Base-by-base conservation (phyloP, 2,888 invertebrate genomes). In the Hypolimnas misippus region DNA sequence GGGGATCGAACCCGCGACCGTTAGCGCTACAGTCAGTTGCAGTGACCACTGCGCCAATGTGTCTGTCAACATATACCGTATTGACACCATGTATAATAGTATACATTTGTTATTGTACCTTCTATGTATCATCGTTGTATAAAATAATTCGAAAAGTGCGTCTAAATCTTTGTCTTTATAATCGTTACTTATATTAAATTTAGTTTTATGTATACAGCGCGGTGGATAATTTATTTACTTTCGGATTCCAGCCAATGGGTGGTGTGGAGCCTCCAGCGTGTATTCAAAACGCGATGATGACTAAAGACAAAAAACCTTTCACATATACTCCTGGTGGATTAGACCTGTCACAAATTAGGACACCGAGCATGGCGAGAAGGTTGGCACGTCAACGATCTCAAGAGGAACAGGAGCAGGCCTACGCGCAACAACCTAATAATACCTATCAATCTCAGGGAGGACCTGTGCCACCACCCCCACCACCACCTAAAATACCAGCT, bases 241-340 rank as follows among this genome's bases (percentile, higher is more conserved):
- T 57, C 70, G 3, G 67, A 71, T 92, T 92, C 60, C 90, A 92
- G 92, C 87, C 87, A 62, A 88, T 89, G 86, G 89, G 89, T 8
- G 72, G 67, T 64, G 72, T 83, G 53, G 97, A 97, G 80, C 97
- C 97, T 46, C 98, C 98, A 67, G 95, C 96, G 69, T 97, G 97
- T 74, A 96, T 98, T 62, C 97, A 97, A 83, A 97, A 97, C 84
- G 97, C 98, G 33, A 97, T 97, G 97, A 95, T 97, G 95, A 97
- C 97, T 76, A 98, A 98, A 88, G 98, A 98, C 87, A 98, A 98
- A 87, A 98, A 98, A 79, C 98, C 98, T 10, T 98, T 98, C 83
- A 98, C 98, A n/a, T 98, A 98, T 84, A 97, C 98, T 16, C 98
- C 98, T 1, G 98, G 98, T 16, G 98, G 98, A 69, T 93, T 98